Evolutionary conservation across 2,888 invertebrate genomes (phyloP), one percentile per base, ranked within the genome.

Genomic region (Eremobia ochroleuca): DNA sequence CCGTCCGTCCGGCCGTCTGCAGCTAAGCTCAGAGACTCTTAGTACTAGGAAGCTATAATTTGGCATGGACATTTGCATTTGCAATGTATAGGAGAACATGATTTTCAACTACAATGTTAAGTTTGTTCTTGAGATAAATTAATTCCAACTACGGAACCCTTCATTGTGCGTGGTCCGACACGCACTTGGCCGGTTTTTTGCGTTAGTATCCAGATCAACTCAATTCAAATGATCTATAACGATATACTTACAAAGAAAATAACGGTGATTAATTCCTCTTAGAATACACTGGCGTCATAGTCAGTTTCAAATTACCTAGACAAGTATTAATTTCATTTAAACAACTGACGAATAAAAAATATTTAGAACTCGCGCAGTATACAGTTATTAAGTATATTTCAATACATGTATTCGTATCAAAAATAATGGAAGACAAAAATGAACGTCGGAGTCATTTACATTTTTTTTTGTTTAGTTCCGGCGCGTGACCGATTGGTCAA

Each of bases 401-500:
- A 82, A 84, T 79, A 79, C 81, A 89, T 85, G 77, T 81, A 74
- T 81, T 81, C 55, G 73, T 79, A 83, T 87, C 72, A 80, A 81
- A 88, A 83, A 76, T 86, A 84, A 88, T 87, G 67, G 76, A 79
- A 86, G 82, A 82, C 80, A 85, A 88, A 86, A 89, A 89, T 88
- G 71, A 71, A 65, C 81, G 82, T 85, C 82, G 86, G 85, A 89
- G 81, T 85, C 85, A 89, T 91, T 90, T 89, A 87, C 74, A 83
- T 49, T 82, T 90, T 92, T 92, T 92, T 91, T 90, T 90, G 87
- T 86, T 84, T 81, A 85, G 81, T 85, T 87, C 70, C 83, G 82
- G 87, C 84, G 90, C 91, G 91, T 93, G 92, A 92, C 93, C 85
- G 90, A 93, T 93, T 91, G 91, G 90, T 88, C 91, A 90, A 88